Base-by-base conservation (phyloP, 2,113 vertebrate genomes). In the Microtus ochrogaster region DNA sequence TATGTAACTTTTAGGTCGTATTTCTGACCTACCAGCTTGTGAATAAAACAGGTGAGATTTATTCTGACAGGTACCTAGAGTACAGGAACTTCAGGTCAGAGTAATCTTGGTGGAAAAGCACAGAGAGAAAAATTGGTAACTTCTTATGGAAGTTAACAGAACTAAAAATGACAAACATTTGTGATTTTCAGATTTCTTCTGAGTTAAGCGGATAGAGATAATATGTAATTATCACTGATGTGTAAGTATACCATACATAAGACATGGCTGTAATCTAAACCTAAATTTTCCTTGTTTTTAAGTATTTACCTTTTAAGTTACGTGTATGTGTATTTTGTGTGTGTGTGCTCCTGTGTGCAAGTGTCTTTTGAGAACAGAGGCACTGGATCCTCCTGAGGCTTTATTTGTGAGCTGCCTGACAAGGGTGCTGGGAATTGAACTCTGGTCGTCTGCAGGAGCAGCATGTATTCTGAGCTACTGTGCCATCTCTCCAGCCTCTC, bases 211-310 rank as follows among this genome's bases (percentile, higher is more conserved):
- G 79, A 85, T n/a, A 88, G 47, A 91, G 52, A 76, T 65, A 94
- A 70, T 83, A 52, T 78, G 49, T 91, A 85, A 58, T 91, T 92
- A 33, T 91, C 10, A 92, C 1, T 76, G 89, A 68, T 87, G 22
- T 83, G 6, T 82, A 90, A 77, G 44, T 89, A 93, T 22, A 70
- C 36, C 68, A 70, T 41, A 24, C 33, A 86, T 96, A 86, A 97
- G 47, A 91, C 36, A 61, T 89, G 91, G 36, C 70, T 96, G 87
- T 87, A 95, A 96, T 83, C 17, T 39, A 96, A 92, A 94, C 2
- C 88, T 70, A 93, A 86, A 90, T 74, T 82, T 86, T 91, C 74
- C 78, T 94, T 90, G 4, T 76, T 93, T 86, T 96, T 91, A 58
- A 58, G 22, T 82, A 14, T 26, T 58, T 58, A 82, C 12, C 39